Evolutionary conservation across 2,888 invertebrate genomes (phyloP), one percentile per base, ranked within the genome.

Genomic region (Hermodice carunculata): DNA sequence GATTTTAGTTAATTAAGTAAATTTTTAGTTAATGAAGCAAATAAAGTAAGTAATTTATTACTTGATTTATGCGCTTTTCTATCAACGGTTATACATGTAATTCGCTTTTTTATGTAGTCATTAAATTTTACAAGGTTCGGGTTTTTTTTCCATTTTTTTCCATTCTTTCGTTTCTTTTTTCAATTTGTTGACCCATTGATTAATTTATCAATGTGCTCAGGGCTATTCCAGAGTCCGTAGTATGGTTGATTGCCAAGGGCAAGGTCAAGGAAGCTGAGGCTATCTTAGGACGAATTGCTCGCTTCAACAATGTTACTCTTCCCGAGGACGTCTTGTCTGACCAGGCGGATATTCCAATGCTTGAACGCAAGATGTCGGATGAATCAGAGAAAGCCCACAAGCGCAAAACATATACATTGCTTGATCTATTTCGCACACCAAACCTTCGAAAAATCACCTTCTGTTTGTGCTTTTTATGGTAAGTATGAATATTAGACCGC

Each of bases 221-320:
- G 73, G 31, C 59, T 6, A 61, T 74, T 31, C 74, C 74, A 4
- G 74, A 74, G 49, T 74, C 73, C 17, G 51, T 74, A 19, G 67
- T 69, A 29, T 74, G 74, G 74, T 60, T 74, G 37, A 31, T 75
- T 17, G 57, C 69, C 22, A 66, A 71, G 49, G 70, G 73, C 6
- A 34, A 65, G 5, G 31, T 70, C 14, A 57, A 59, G 17, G 73
- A 74, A 42, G 74, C 73, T 3, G 73, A 74, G 52, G 64, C 43
- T 3, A 70, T 74, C 24, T 61, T 74, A 42, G 59, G 66, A 51
- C n/a, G 37, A 24, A 71, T 67, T 5, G 73, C 71, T 17, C 48
- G 52, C n/a, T 60, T 69, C 51, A 74, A 74, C 58, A 51, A 54
- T 14, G 37, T 44, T n/a, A 52, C 52, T 3, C 60, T 73, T 5